Percentiles rank a stretch among this genome's conserved stretches.
These are phyloP conservation scores for Peromyscus eremicus DNA, from an alignment of 2,797 vertebrate genomes.

Conservation along the genomic window DNA sequence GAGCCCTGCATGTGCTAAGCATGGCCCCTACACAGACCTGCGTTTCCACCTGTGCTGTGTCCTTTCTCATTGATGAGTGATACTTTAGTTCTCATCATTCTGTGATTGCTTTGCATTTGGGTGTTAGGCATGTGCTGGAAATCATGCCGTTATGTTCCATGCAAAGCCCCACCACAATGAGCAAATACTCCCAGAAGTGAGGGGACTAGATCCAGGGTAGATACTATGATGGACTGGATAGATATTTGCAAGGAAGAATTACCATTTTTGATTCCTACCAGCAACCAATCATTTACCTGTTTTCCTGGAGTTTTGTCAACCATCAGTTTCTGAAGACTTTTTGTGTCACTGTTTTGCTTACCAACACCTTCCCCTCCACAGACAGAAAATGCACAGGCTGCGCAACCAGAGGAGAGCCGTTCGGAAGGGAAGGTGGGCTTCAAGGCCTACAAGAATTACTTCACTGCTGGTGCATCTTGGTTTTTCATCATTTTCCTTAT, in stretches of 20 bases:
- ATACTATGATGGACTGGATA: fast-evolving
- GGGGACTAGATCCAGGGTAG: not conserved
- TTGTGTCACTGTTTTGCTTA: not conserved
- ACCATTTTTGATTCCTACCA: not conserved
- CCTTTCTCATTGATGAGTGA: not conserved
- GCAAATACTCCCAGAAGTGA: not conserved
- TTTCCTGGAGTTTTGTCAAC: not conserved
- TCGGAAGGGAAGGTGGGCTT: conserved; percentile 91
- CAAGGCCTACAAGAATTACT: conserved; percentile 93
- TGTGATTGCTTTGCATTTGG: not conserved
- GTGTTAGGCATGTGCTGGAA: not conserved
- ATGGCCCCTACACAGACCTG: fast-evolving
- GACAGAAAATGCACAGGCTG: conserved; percentile 88
- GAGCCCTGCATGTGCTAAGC: not conserved
- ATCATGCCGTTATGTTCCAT: not conserved
- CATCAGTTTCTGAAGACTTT: not conserved
- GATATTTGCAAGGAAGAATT: not conserved
- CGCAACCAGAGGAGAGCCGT: conserved; percentile 91
- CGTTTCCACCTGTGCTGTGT: not conserved
- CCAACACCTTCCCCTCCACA: conserved; percentile 71
- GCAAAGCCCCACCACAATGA: not conserved
- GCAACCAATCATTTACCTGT: fast-evolving
- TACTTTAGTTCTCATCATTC: not conserved
- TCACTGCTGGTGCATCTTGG: conserved; percentile 91
- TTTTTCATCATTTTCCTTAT: conserved; percentile 88